Conservation (phyloP, 2,888 invertebrate genomes). For the Drymonia ruficornis region DNA sequence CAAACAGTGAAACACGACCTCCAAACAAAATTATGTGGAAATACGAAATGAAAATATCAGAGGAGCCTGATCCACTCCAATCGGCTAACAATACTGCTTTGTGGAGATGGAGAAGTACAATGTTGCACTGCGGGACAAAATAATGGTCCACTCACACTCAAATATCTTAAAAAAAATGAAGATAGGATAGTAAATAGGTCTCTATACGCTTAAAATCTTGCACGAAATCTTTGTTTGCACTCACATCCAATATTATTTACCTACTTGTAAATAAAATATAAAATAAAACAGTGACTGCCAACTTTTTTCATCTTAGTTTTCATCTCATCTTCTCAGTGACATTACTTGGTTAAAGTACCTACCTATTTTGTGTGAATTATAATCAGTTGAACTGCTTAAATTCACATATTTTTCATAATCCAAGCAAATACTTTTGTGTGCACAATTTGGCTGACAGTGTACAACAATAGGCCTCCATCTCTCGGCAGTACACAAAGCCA, state of each 20-base stretch:
- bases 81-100: conserved; percentile 59
- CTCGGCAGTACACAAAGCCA: not conserved
- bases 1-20: conserved; percentile 29
- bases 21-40: conserved; percentile 76
- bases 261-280: too few species aligned
- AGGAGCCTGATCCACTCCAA: conserved; percentile 57
- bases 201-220: too few species aligned
- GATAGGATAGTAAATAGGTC: too few species aligned
- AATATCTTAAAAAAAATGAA: too few species aligned
- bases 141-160: not conserved
- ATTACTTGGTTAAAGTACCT: too few species aligned
- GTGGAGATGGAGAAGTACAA: conserved; percentile 47
- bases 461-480: not conserved
- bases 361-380: too few species aligned
- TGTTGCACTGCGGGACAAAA: conserved; percentile 30
- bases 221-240: too few species aligned
- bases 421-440: not conserved
- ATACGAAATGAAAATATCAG: conserved; percentile 70
- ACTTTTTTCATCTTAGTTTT: too few species aligned
- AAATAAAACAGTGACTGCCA: too few species aligned
- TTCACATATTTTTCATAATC: not conserved
- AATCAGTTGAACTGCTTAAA: too few species aligned
- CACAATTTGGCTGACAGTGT: not conserved
- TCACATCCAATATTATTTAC: too few species aligned
- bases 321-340: too few species aligned